phyloP scores from a whole-genome alignment of 2,888 invertebrate genomes.

The Lacanobia oleracea region DNA sequence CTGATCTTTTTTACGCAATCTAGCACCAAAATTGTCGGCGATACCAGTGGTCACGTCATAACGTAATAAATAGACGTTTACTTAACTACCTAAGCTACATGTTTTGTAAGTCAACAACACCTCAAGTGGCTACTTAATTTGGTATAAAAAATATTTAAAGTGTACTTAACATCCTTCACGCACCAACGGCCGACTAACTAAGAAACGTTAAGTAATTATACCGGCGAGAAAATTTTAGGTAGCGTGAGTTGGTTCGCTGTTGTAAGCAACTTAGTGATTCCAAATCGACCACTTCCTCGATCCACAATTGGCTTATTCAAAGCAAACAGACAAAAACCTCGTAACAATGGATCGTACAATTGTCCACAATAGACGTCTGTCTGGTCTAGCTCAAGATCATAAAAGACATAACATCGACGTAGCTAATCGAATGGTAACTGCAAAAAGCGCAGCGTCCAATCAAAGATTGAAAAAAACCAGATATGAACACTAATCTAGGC shows the following conservation, averaged over 20 bases:
- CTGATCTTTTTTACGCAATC: slow-evolving; percentile 78
- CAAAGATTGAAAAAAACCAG: slow-evolving; percentile 57
- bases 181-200: slow-evolving; percentile 55
- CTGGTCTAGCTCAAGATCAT: slow-evolving; percentile 74
- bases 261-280: slow-evolving; percentile 62
- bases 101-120: slow-evolving; percentile 69
- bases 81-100: slow-evolving; percentile 69
- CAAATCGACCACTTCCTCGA: slow-evolving; percentile 85
- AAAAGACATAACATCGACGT: slow-evolving; percentile 68
- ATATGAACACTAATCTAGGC: slow-evolving; percentile 71
- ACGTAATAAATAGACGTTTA: slow-evolving; percentile 76
- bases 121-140: slow-evolving; percentile 64
- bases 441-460: slow-evolving; percentile 67
- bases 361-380: slow-evolving; percentile 70
- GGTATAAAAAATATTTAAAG: slow-evolving; percentile 66
- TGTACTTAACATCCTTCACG: slow-evolving; percentile 65
- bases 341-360: slow-evolving; percentile 81
- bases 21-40: slow-evolving; percentile 68
- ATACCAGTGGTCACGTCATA: slow-evolving; percentile 77
- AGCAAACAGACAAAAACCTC: slow-evolving; percentile 83
- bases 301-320: slow-evolving; percentile 83
- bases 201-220: slow-evolving; percentile 58
- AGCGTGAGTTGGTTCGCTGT: slow-evolving; percentile 54
- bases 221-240: slow-evolving; percentile 57
- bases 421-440: slow-evolving; percentile 66